These are phyloP conservation scores for Ischnura elegans DNA, from an alignment of 2,888 invertebrate genomes.

Conservation along the genomic window DNA sequence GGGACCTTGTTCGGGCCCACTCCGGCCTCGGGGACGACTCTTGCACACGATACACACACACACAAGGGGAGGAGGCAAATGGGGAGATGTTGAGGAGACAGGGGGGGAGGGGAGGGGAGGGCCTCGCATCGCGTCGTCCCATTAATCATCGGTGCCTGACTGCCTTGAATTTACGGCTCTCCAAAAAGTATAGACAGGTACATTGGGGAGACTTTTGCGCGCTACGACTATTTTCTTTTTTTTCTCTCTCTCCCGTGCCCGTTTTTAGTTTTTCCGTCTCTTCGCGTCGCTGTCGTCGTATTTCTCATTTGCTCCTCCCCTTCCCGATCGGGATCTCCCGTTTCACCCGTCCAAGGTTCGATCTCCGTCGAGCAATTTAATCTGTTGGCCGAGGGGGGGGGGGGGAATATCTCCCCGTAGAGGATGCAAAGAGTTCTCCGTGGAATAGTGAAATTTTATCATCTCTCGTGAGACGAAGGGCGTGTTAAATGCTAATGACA, in stretches of 20 bases:
- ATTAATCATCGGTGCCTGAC: constrained; percentile 48
- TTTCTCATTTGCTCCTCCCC: not conserved
- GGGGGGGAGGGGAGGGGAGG: constrained; percentile 34
- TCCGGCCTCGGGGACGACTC: not conserved
- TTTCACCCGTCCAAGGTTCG: not conserved
- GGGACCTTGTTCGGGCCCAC: not conserved
- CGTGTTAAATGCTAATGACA: too few species aligned
- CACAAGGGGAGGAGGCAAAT: not conserved
- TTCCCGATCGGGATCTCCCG: not conserved
- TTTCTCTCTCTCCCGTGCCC: not conserved
- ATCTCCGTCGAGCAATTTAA: not conserved
- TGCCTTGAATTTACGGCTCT: constrained; percentile 64
- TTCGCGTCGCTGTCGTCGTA: constrained; percentile 6
- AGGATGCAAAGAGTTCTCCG: too few species aligned
- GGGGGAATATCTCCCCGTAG: not conserved
- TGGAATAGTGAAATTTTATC: too few species aligned
- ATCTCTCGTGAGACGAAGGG: too few species aligned
- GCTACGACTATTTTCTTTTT: too few species aligned
- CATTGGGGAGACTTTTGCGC: constrained; percentile 64
- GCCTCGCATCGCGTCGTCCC: constrained; percentile 46
- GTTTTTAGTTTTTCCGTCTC: constrained; percentile 44
- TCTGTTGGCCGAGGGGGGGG: not conserved
- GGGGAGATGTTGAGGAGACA: constrained; percentile 42
- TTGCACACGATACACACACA: not conserved
- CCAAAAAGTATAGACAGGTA: constrained; percentile 67